phyloP scores from a whole-genome alignment of 2,888 invertebrate genomes.

The Pollenia griseotomentosa region DNA sequence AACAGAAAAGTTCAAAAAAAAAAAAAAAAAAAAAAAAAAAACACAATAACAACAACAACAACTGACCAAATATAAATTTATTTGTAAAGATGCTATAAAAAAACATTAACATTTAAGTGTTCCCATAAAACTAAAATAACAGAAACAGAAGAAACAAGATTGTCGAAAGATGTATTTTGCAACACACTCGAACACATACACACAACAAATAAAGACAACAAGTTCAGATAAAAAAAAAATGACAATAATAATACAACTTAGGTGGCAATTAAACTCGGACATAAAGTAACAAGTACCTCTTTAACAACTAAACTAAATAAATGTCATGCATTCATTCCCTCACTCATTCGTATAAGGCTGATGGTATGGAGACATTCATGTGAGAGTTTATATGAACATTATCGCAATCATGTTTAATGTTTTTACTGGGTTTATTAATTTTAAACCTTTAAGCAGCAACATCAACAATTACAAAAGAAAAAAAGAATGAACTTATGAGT shows the following conservation, averaged over 20 bases:
- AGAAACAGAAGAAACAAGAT: slow-evolving; percentile 53
- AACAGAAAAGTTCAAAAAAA: slow-evolving; percentile 32
- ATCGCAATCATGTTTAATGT: slow-evolving; percentile 40
- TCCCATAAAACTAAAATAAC: slow-evolving; percentile 67
- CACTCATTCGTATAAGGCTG: background rate
- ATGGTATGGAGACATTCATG: slow-evolving; percentile 7
- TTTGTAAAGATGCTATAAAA: slow-evolving; percentile 66
- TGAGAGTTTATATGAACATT: slow-evolving; percentile 5
- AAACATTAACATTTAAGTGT: slow-evolving; percentile 62
- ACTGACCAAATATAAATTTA: slow-evolving; percentile 13
- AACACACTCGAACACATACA: slow-evolving; percentile 17
- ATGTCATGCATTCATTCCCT: slow-evolving; percentile 52
- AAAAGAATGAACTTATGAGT: slow-evolving; percentile 61
- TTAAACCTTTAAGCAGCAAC: background rate
- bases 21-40: slow-evolving; percentile 1
- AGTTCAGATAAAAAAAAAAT: slow-evolving; percentile 1
- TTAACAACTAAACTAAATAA: slow-evolving; percentile 53
- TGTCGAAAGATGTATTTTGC: slow-evolving; percentile 67
- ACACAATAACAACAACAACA: background rate
- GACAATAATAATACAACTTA: slow-evolving; percentile 53
- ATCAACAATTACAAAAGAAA: slow-evolving; percentile 23
- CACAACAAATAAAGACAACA: slow-evolving; percentile 4
- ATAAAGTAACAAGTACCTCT: slow-evolving; percentile 72
- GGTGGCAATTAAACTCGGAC: slow-evolving; percentile 71
- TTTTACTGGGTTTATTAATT: slow-evolving; percentile 20